Evolutionary conservation across 2,113 vertebrate genomes (phyloP).

Genomic region (Myotis lucifugus): DNA sequence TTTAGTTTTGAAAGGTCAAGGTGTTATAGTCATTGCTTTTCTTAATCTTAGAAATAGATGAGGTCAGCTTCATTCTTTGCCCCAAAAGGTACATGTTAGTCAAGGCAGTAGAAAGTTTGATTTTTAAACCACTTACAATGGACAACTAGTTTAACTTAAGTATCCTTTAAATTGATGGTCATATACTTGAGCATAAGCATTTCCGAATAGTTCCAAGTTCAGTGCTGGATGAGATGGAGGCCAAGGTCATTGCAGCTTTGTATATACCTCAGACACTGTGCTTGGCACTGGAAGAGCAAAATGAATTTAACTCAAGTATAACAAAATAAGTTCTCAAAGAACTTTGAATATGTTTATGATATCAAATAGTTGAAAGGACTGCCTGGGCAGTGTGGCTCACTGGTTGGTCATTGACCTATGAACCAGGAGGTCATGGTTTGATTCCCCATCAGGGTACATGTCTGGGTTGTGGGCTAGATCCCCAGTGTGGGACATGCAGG

Average conservation of each 20-base stretch:
- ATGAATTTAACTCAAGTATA: background rate
- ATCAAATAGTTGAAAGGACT: background rate
- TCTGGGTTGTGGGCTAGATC: too few species aligned
- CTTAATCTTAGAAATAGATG: constrained; percentile 45
- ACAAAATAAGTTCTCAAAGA: background rate
- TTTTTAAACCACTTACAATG: constrained; percentile 17
- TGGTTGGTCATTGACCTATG: too few species aligned
- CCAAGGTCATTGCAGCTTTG: background rate
- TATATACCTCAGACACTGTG: background rate
- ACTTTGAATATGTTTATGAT: constrained; percentile 13
- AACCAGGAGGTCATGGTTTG: too few species aligned
- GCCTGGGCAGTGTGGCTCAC: too few species aligned
- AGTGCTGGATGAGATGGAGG: background rate
- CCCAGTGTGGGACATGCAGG: too few species aligned
- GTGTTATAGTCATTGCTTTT: constrained; percentile 43
- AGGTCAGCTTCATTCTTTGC: background rate
- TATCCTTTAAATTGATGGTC: constrained; percentile 4
- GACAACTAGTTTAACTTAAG: background rate
- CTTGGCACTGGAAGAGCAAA: background rate
- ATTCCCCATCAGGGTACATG: too few species aligned
- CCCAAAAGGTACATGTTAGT: background rate
- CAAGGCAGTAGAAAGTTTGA: constrained; percentile 20
- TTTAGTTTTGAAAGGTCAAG: constrained; percentile 38
- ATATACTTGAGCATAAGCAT: background rate
- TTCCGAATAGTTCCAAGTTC: constrained; percentile 32